Conservation (phyloP, 2,888 invertebrate species). For the Pinctada fucata region DNA sequence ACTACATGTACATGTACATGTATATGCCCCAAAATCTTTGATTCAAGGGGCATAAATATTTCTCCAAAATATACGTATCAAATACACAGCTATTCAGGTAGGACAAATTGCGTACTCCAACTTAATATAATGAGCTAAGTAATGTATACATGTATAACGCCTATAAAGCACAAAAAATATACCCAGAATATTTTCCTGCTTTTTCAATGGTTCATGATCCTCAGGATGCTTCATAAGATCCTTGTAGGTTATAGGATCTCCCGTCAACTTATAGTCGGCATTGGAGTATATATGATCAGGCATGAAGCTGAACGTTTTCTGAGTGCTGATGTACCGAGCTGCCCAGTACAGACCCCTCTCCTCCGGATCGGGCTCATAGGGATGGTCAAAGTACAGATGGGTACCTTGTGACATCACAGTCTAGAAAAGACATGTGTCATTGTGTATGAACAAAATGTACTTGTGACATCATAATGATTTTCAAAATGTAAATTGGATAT, state of each 20-base stretch:
- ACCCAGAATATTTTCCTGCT: constrained; percentile 67
- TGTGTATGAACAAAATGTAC: too few relatives aligned
- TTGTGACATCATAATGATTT: too few relatives aligned
- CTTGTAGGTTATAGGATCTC: constrained; percentile 58
- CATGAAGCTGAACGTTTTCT: constrained; percentile 68
- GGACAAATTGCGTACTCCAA: too few relatives aligned
- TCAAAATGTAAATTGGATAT: too few relatives aligned
- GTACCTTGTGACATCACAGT: constrained; percentile 70
- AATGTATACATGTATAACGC: too few relatives aligned
- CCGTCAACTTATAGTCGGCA: constrained; percentile 64
- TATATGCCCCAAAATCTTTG: too few relatives aligned
- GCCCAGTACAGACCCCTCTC: constrained; percentile 75
- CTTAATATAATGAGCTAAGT: too few relatives aligned
- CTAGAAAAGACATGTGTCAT: constrained; percentile 45
- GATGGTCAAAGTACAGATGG: constrained; percentile 71
- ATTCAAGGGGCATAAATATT: too few relatives aligned
- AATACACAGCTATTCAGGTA: too few relatives aligned
- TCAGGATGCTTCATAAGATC: constrained; percentile 54
- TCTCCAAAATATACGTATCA: too few relatives aligned
- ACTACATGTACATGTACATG: too few relatives aligned
- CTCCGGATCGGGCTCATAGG: constrained; percentile 70
- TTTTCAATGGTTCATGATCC: constrained; percentile 59
- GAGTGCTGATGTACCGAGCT: constrained; percentile 66
- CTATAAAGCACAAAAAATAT: background rate
- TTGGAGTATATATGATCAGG: constrained; percentile 68